Conservation (phyloP, 2,797 vertebrate species). For the Falco rusticolus region DNA sequence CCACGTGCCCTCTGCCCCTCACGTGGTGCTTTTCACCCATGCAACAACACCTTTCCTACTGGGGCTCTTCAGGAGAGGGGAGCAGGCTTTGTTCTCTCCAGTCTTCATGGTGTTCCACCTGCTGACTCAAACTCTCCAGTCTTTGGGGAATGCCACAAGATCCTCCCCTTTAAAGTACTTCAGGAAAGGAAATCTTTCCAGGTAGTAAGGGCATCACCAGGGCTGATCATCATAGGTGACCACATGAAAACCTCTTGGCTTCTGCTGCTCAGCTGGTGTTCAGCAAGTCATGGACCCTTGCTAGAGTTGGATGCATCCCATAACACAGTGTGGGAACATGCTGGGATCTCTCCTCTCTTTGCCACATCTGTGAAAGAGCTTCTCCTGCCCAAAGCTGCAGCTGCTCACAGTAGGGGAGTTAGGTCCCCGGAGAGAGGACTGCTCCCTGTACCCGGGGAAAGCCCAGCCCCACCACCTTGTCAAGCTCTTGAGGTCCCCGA, state of each 20-base stretch:
- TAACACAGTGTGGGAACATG: background rate
- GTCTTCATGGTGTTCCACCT: rapidly evolving
- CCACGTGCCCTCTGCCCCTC: background rate
- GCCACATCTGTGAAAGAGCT: background rate
- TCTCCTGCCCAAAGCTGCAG: background rate
- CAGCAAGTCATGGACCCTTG: background rate
- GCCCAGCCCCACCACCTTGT: background rate
- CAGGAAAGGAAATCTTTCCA: background rate
- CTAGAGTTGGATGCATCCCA: background rate
- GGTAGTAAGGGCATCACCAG: background rate
- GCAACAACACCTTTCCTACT: background rate
- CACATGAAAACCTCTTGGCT: background rate
- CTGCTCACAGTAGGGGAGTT: too few species aligned
- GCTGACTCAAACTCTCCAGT: background rate
- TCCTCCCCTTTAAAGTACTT: background rate
- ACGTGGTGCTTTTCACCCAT: background rate
- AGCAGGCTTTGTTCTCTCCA: background rate
- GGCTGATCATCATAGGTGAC: background rate
- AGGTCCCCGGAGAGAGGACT: background rate
- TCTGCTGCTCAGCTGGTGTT: background rate
- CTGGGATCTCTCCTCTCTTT: background rate
- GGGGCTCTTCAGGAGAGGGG: background rate
- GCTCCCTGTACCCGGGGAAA: rapidly evolving
- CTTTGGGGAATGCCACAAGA: background rate
- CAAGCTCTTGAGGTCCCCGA: background rate